Conservation (phyloP, 2,888 invertebrate genomes). For the Tachina grossa region DNA sequence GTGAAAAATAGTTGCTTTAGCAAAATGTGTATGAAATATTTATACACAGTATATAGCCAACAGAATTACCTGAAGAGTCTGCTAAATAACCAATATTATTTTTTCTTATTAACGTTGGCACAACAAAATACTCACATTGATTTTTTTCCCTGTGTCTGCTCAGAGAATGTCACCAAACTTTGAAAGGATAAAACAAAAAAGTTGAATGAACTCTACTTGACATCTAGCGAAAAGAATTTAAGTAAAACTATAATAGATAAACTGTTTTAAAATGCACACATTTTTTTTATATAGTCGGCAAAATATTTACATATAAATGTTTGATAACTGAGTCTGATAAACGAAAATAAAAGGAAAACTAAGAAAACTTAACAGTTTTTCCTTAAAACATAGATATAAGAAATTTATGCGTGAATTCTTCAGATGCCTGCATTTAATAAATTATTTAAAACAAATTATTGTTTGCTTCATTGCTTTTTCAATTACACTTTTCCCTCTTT, state of each 20-base stretch:
- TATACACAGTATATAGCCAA: background rate
- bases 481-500: background rate
- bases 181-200: constrained; percentile 2
- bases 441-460: constrained; percentile 26
- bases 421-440: constrained; percentile 35
- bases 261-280: constrained; percentile 24
- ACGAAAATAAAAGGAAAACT: background rate
- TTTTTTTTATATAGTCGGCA: constrained; percentile 15
- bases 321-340: constrained; percentile 17
- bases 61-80: background rate
- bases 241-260: constrained; percentile 14
- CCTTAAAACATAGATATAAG: no score
- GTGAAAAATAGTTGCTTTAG: no score
- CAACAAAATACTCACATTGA: background rate
- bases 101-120: background rate
- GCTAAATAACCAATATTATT: background rate
- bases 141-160: background rate
- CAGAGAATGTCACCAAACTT: background rate
- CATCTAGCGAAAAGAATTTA: background rate
- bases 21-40: no score
- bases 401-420: constrained; percentile 13
- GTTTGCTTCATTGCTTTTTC: constrained; percentile 20
- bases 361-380: background rate
- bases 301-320: constrained; percentile 52
- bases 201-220: constrained; percentile 39